Evolutionary conservation across 1,140 invertebrate genomes (phyloP), one percentile per base, ranked within the genome.

Genomic region (Acromyrmex heyeri): DNA sequence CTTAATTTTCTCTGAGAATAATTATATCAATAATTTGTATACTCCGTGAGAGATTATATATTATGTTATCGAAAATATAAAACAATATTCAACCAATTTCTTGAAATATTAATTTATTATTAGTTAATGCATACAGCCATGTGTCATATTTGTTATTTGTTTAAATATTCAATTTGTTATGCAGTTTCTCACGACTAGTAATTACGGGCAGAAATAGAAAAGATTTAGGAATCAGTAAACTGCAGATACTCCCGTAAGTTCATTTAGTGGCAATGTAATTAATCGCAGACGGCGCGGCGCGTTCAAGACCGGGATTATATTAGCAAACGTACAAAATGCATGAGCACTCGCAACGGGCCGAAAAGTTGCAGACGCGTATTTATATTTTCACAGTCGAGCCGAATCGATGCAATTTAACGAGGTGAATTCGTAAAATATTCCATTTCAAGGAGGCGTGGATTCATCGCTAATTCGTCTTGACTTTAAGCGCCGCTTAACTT

Each of bases 381-480:
- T 85, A 64, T 85, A 85, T 64, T 77, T 48, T 44, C 21, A 24
- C 18, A 78, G 27, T 55, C 64, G 21, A 38, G n/a, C 8, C 62
- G n/a, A 48, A 59, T 61, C 65, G 55, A 78, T 72, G 59, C 62
- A 62, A 76, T 55, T 87, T 90, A 87, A 90, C 88, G 65, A 90
- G 86, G 16, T 62, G 82, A 53, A 81, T 77, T 90, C 69, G 65
- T 88, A 82, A 90, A 86, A 86, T 81, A 88, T 90, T 90, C 86
- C 57, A 83, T 90, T 86, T 85, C 86, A 77, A 90, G 62, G 76
- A 62, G 55, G 18, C 34, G 16, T 10, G 5, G 16, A 18, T 2
- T 10, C 34, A 67, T 6, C 8, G 78, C 16, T 78, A 78, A 86
- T 50, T 55, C 72, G 82, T 82, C 27, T 61, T 30, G 34, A 50